phyloP scores from a whole-genome alignment of 2,888 invertebrate genomes.

The Melipona bicolor region DNA sequence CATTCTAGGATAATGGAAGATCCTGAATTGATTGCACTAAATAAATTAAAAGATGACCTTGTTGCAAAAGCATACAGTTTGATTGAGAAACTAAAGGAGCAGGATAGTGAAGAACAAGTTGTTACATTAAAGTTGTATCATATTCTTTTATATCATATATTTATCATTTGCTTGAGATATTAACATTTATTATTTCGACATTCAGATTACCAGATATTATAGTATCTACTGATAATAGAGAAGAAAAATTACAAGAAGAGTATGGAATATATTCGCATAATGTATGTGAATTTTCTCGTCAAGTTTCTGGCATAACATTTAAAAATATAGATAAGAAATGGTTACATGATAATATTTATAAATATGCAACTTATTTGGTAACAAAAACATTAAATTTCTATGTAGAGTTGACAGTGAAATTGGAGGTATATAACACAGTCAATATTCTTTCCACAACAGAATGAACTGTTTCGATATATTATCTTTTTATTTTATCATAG shows the following conservation, averaged over 20 bases:
- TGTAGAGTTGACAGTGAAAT: slow-evolving; percentile 65
- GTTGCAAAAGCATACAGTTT: slow-evolving; percentile 50
- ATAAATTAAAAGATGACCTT: slow-evolving; percentile 50
- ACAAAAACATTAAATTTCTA: slow-evolving; percentile 61
- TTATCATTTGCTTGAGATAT: neutral
- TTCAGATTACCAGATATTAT: slow-evolving; percentile 2
- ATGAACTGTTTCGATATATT: neutral
- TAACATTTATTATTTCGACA: slow-evolving; percentile 12
- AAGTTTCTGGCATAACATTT: slow-evolving; percentile 67
- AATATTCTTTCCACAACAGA: neutral
- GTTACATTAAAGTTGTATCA: slow-evolving; percentile 21
- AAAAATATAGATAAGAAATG: slow-evolving; percentile 67
- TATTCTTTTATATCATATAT: neutral
- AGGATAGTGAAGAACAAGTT: slow-evolving; percentile 29
- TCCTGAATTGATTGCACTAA: slow-evolving; percentile 47
- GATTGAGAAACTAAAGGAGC: slow-evolving; percentile 45
- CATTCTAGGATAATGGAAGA: slow-evolving; percentile 43
- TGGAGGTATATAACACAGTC: slow-evolving; percentile 59
- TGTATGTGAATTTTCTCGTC: slow-evolving; percentile 52
- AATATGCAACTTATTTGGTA: slow-evolving; percentile 61
- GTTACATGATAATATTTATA: slow-evolving; percentile 63
- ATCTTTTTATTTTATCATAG: slow-evolving; percentile 38
- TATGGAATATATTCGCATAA: neutral
- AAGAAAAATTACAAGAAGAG: neutral
- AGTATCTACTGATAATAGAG: neutral